phyloP scores from a whole-genome alignment of 2,797 vertebrate species.

The Atherinosoma microstoma region DNA sequence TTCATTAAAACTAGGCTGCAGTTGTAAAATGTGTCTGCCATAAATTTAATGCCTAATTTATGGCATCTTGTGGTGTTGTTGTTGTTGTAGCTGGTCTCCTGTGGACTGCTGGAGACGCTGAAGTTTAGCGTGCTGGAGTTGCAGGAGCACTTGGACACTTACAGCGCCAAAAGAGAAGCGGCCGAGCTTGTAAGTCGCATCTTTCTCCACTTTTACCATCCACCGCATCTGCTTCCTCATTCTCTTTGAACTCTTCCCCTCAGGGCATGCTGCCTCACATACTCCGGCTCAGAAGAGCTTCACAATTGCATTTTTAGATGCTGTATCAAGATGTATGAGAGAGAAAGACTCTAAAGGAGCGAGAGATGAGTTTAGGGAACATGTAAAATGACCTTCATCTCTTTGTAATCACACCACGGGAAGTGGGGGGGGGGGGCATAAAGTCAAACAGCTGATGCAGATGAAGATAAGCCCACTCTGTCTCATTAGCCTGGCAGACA shows the following conservation, averaged over 20 bases:
- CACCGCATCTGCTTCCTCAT: neutral
- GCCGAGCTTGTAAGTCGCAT: conserved; percentile 90
- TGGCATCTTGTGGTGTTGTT: conserved; percentile 45
- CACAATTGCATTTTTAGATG: conserved; percentile 20
- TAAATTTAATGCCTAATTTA: conserved; percentile 3
- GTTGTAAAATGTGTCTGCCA: too few species aligned
- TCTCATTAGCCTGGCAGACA: conserved; percentile 50
- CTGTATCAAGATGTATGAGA: conserved; percentile 26
- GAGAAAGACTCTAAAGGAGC: neutral
- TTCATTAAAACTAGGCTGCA: neutral
- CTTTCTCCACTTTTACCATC: neutral
- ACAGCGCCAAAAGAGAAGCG: conserved; percentile 93
- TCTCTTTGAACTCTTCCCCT: conserved; percentile 14
- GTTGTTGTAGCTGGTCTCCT: conserved; percentile 90
- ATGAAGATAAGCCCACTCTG: conserved; percentile 42
- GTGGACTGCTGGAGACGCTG: conserved; percentile 94
- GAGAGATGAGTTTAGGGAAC: conserved; percentile 8
- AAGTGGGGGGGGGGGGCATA: conserved; percentile 7
- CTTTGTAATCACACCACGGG: neutral
- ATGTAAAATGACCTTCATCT: conserved; percentile 26
- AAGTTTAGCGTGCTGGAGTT: conserved; percentile 98
- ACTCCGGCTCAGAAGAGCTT: conserved; percentile 13
- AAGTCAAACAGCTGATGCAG: conserved; percentile 53
- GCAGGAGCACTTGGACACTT: conserved; percentile 98
- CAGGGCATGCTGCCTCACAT: neutral